A percentile compares a stretch with the other conserved stretches of the same genome.
Evolutionary conservation across 2,888 invertebrate species (phyloP).

Genomic region (Campaea margaritaria): DNA sequence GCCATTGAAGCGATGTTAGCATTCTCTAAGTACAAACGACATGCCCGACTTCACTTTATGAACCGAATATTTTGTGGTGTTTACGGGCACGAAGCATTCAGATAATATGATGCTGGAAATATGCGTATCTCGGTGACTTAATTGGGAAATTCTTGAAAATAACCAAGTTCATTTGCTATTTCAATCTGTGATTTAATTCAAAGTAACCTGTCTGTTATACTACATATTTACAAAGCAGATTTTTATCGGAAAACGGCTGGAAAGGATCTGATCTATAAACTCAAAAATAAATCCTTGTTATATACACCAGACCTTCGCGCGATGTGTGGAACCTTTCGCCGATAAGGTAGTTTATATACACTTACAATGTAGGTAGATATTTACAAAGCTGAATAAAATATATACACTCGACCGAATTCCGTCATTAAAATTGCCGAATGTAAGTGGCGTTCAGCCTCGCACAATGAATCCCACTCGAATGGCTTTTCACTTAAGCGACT

Average conservation of each 20-base stretch:
- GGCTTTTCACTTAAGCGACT: conserved; percentile 47
- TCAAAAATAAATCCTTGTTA: no score
- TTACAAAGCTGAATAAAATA: conserved; percentile 20
- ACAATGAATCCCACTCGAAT: conserved; percentile 38
- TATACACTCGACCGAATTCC: conserved; percentile 26
- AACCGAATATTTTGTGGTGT: conserved; percentile 15
- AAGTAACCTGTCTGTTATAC: no score
- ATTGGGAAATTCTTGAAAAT: neutral
- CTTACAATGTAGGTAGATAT: conserved; percentile 19
- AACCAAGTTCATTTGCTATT: neutral
- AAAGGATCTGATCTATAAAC: no score
- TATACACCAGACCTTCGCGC: no score
- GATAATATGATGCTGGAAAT: neutral
- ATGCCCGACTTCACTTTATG: conserved; percentile 11
- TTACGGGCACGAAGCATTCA: conserved; percentile 5
- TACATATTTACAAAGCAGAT: no score
- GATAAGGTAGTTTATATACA: no score
- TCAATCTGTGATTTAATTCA: no score
- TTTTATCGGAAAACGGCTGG: no score
- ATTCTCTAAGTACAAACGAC: conserved; percentile 24
- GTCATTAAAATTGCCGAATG: conserved; percentile 37
- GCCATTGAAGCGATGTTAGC: conserved; percentile 21
- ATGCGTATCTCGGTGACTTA: neutral
- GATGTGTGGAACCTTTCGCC: no score
- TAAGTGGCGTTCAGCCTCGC: conserved; percentile 26